A percentile compares a stretch with the other conserved stretches of the same genome.
These are phyloP conservation scores for Calliopsis andreniformis DNA, from an alignment of 1,140 invertebrate species.

Conservation along the genomic window DNA sequence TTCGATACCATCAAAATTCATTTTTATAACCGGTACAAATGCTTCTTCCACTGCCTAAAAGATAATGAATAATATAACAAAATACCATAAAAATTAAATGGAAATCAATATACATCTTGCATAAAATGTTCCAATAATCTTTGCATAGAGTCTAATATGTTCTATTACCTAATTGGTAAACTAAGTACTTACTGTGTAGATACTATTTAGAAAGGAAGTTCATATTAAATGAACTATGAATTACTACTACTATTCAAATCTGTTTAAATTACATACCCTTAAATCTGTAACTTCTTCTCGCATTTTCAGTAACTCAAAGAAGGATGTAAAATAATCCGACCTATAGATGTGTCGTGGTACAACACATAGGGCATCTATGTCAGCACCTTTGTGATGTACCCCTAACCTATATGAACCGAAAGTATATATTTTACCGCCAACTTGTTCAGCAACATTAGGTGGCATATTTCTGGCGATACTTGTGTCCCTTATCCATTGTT, in stretches of 20 bases:
- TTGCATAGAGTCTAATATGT: not conserved
- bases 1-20: conserved; percentile 99
- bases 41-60: conserved; percentile 96
- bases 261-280: conserved; percentile 82
- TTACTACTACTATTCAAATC: conserved; percentile 10
- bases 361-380: conserved; percentile 99
- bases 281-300: conserved; percentile 94
- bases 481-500: conserved; percentile 95
- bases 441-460: conserved; percentile 89
- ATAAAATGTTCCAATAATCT: not conserved
- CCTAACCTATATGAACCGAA: conserved; percentile 97
- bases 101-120: not conserved
- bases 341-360: conserved; percentile 97
- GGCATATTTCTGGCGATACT: conserved; percentile 95
- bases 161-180: conserved; percentile 10
- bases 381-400: conserved; percentile 98
- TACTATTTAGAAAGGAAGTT: conserved; percentile 21
- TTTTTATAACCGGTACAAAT: conserved; percentile 99
- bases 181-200: conserved; percentile 20
- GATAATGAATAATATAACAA: conserved; percentile 43
- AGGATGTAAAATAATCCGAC: conserved; percentile 96
- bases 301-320: conserved; percentile 94
- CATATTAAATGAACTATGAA: conserved; percentile 21
- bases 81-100: not conserved
- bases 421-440: conserved; percentile 99